phyloP scores from a whole-genome alignment of 2,113 vertebrate genomes.

The Rhabdornis inornatus region DNA sequence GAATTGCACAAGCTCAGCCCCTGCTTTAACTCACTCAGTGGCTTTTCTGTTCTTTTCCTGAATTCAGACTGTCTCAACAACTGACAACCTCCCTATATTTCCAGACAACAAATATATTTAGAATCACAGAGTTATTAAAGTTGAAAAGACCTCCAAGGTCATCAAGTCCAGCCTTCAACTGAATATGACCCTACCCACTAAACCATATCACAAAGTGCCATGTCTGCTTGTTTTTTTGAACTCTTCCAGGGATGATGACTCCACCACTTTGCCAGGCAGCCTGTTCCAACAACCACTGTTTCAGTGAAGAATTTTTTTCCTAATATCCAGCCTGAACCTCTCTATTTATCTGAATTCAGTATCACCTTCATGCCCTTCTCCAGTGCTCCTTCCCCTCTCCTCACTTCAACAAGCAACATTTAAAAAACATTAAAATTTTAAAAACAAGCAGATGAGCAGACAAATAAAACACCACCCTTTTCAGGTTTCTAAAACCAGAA shows the following conservation, averaged over 20 bases:
- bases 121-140: not conserved
- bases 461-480: not conserved
- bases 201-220: not conserved
- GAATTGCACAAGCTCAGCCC: accelerated
- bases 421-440: not conserved
- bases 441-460: not conserved
- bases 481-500: not conserved
- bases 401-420: not conserved
- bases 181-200: not conserved
- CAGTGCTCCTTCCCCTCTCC: not conserved
- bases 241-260: not conserved
- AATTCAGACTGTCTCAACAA: not conserved
- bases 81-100: not conserved
- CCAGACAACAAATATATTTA: not conserved
- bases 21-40: not conserved
- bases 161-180: not conserved
- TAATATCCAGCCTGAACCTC: not conserved
- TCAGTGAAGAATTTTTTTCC: not conserved
- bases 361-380: not conserved
- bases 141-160: not conserved
- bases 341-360: not conserved
- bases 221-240: accelerated
- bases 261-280: not conserved
- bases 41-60: not conserved
- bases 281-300: not conserved